phyloP scores from a whole-genome alignment of 2,888 invertebrate species.

The Hypomecis atomaria region DNA sequence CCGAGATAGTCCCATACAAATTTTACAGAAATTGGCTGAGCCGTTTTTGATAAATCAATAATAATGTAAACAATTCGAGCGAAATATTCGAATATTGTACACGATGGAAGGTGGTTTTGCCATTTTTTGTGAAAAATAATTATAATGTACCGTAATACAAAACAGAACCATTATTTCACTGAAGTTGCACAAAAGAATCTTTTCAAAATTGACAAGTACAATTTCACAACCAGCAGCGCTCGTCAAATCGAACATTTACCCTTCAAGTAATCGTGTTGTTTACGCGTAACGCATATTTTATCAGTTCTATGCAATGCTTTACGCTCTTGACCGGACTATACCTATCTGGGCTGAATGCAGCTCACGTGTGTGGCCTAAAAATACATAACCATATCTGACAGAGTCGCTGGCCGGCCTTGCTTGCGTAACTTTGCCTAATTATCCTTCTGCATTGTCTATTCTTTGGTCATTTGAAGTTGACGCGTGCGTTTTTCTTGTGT shows the following conservation, averaged over 20 bases:
- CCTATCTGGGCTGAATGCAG: conserved; percentile 24
- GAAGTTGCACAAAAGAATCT: neutral
- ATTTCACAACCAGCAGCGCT: neutral
- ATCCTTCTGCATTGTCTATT: conserved; percentile 27
- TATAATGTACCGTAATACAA: no score
- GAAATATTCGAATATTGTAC: no score
- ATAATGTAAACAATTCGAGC: no score
- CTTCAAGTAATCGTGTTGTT: conserved; percentile 23
- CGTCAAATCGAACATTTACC: conserved; percentile 14
- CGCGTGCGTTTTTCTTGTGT: conserved; percentile 3
- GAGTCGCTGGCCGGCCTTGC: conserved; percentile 29
- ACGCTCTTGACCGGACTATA: conserved; percentile 35
- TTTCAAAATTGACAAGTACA: neutral
- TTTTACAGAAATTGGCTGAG: no score
- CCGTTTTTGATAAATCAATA: no score
- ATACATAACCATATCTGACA: conserved; percentile 31
- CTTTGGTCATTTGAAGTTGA: conserved; percentile 20
- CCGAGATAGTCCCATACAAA: no score
- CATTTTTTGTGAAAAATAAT: no score
- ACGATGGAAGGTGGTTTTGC: no score
- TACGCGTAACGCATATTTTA: conserved; percentile 27
- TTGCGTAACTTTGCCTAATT: conserved; percentile 32
- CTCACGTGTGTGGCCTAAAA: conserved; percentile 36
- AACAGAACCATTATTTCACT: neutral
- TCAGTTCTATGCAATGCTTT: conserved; percentile 11